Percentiles rank a stretch among this genome's conserved stretches.
These are phyloP conservation scores for Agrilus biguttatus DNA, from an alignment of 2,888 invertebrate genomes.

Conservation along the genomic window DNA sequence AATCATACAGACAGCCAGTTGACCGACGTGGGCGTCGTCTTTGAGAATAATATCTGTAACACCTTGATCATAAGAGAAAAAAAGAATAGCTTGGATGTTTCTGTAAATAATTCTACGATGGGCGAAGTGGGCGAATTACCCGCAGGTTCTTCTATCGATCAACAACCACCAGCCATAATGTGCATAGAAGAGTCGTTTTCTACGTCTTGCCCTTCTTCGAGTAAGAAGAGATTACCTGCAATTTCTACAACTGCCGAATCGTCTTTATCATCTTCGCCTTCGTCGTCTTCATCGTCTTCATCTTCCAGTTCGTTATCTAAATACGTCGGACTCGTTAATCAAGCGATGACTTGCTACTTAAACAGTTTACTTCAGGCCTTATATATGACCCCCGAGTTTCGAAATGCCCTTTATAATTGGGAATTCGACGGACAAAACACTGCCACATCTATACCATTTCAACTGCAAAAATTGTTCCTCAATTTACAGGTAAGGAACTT, in stretches of 20 bases:
- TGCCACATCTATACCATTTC: conserved; percentile 66
- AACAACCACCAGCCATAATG: conserved; percentile 12
- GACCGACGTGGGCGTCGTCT: conserved; percentile 29
- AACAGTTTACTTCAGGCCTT: conserved; percentile 79
- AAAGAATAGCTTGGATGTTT: conserved; percentile 25
- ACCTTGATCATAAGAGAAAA: conserved; percentile 12
- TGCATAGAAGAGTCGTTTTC: conserved; percentile 9
- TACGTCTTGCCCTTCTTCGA: not conserved
- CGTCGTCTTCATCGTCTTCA: not conserved
- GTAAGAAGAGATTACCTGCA: too few species aligned
- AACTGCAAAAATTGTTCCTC: conserved; percentile 72
- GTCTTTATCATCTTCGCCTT: not conserved
- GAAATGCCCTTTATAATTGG: conserved; percentile 78
- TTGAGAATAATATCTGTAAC: conserved; percentile 24
- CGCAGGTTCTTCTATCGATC: conserved; percentile 6
- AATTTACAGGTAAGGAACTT: conserved; percentile 49
- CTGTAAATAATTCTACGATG: conserved; percentile 29
- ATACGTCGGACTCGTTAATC: conserved; percentile 73
- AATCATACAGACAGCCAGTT: conserved; percentile 31
- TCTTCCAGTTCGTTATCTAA: not conserved
- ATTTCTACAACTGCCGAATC: not conserved
- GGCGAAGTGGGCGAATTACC: conserved; percentile 8
- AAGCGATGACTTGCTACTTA: conserved; percentile 86
- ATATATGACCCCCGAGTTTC: conserved; percentile 85
- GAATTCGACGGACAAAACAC: conserved; percentile 59